Base-by-base conservation (phyloP, 1,140 invertebrate species). In the Achroia grisella region DNA sequence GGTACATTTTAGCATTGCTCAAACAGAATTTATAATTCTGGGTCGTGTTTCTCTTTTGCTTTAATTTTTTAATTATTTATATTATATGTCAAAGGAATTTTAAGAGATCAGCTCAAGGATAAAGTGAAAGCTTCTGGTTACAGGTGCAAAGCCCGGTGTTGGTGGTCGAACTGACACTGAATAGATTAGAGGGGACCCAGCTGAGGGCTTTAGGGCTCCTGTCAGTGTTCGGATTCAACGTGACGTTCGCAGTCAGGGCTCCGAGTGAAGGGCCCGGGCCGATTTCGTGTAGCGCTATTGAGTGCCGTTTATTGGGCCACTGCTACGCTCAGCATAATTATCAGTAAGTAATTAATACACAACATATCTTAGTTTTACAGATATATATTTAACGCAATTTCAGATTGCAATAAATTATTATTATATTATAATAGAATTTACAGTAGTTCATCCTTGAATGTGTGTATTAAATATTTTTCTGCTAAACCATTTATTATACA, bases 191-290 rank as follows among this genome's bases (percentile, higher is more conserved):
- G 58, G 94, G 95, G 4, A 92, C 94, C 30, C 94, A 97, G 74
- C 83, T 97, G 30, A 86, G 96, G 1, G 94, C 94, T 0, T 77
- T 95, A 31, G 89, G 92, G 39, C 86, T 97, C 8, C 86, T 96
- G 12, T 91, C 95, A 52, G 94, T 96, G 1, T 96, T 93, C 69
- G 96, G 95, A 5, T 97, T 98, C 86, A 98, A 98, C 76, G 92
- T 97, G 52, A 97, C 95, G 3, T 97, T 96, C 71, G 94, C 95
- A 67, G 91, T 97, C 51, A 88, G 89, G 11, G 75, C 77, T 1
- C 70, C 71, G 1, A 33, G 53, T 0, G 60, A 62, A 10, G 12
- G 86, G 8, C 85, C 88, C 11, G 88, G 89, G 53, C 53, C 84
- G 1, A 82, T 89, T 28, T 89, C 91, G 4, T 97, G 95, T 71